phyloP scores from a whole-genome alignment of 30 jellyfish, hydroid and myxozoan species.

The Hydractinia echinata region DNA sequence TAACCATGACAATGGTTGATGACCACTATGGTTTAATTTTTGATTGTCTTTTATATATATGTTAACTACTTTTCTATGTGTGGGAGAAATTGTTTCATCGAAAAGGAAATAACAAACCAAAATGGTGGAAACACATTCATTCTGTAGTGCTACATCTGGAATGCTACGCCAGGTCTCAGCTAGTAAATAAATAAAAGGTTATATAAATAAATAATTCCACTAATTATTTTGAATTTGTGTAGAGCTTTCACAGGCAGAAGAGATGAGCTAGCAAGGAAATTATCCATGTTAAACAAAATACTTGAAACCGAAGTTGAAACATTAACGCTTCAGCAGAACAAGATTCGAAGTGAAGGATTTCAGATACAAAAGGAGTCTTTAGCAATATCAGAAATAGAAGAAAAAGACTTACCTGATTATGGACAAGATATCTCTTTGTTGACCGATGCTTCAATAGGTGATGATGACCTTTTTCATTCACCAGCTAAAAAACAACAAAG shows the following conservation, averaged over 20 bases:
- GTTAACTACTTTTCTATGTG: no score
- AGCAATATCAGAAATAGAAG: not conserved
- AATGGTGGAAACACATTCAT: no score
- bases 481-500: not conserved
- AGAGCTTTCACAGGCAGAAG: conserved; percentile 73
- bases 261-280: conserved; percentile 53
- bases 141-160: no score
- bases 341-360: conserved; percentile 42
- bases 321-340: conserved; percentile 51
- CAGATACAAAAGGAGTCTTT: not conserved
- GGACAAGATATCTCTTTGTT: not conserved
- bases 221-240: not conserved
- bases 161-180: no score
- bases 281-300: conserved; percentile 42
- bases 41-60: no score
- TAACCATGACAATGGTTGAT: no score
- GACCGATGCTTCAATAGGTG: conserved; percentile 4
- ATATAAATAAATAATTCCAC: no score
- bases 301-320: conserved; percentile 58
- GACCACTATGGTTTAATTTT: no score
- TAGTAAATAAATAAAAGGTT: no score
- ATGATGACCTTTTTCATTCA: conserved; percentile 26
- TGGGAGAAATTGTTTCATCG: no score
- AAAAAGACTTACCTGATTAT: not conserved
- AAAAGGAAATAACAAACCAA: no score